Percentiles rank a stretch among this genome's conserved stretches.
phyloP scores from a whole-genome alignment of 2,888 invertebrate genomes.

The Mimas tiliae region DNA sequence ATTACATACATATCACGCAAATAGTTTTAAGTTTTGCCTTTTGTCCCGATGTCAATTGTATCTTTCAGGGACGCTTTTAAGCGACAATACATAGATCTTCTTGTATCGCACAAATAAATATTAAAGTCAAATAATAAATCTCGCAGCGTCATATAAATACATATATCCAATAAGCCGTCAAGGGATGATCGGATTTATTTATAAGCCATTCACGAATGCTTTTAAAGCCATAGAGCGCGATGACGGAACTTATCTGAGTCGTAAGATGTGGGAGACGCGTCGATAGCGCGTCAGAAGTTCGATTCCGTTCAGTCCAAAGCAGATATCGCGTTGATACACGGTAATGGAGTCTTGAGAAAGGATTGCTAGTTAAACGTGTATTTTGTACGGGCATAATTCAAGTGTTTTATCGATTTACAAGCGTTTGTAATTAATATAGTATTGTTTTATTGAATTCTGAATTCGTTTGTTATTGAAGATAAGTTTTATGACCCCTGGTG shows the following conservation, averaged over 20 bases:
- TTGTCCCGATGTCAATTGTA: neutral
- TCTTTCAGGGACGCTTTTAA: neutral
- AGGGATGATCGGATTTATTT: constrained; percentile 28
- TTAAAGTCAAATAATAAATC: constrained; percentile 13
- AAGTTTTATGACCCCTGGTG: neutral
- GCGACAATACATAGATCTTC: constrained; percentile 8
- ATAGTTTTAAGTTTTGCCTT: neutral
- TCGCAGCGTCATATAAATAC: constrained; percentile 8
- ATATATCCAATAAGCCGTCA: constrained; percentile 16
- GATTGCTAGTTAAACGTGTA: constrained; percentile 34
- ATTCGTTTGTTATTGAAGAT: neutral
- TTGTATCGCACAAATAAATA: constrained; percentile 13
- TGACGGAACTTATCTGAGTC: constrained; percentile 64
- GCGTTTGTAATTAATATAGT: neutral
- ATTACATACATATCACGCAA: neutral
- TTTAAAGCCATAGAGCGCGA: constrained; percentile 51
- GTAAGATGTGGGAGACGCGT: constrained; percentile 59
- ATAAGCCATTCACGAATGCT: constrained; percentile 43
- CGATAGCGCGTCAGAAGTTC: constrained; percentile 63
- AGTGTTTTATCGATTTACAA: constrained; percentile 4
- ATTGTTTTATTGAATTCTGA: neutral
- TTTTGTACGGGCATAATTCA: constrained; percentile 30
- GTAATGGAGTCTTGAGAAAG: constrained; percentile 74
- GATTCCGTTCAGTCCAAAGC: constrained; percentile 53
- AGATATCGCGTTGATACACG: constrained; percentile 67